These are phyloP conservation scores for Crypturellus tataupa DNA, from an alignment of 2,797 vertebrate species.

Conservation along the genomic window DNA sequence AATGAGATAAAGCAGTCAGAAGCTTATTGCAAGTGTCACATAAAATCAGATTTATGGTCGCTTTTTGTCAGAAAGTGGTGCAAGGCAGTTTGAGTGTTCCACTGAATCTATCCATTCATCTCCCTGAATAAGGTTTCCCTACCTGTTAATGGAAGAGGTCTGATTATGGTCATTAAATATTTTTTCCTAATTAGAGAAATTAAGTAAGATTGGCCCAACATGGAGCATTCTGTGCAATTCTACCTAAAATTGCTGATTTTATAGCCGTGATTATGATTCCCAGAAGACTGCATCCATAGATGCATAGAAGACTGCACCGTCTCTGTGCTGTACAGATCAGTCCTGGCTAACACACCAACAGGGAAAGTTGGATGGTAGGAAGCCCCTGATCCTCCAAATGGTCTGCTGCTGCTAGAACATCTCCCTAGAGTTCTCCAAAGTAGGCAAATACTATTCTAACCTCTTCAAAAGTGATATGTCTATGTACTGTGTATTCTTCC, in stretches of 20 bases:
- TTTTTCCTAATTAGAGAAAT: not conserved
- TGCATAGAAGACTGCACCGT: no score
- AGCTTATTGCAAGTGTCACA: slow-evolving; percentile 37
- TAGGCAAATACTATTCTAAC: slow-evolving; percentile 2
- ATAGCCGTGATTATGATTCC: not conserved
- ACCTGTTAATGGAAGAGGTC: not conserved
- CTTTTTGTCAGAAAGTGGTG: slow-evolving; percentile 44
- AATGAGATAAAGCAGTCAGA: slow-evolving; percentile 62
- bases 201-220: not conserved
- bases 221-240: not conserved
- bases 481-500: not conserved
- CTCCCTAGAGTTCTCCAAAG: not conserved
- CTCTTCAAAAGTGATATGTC: not conserved
- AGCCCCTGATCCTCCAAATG: not conserved
- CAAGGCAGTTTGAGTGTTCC: slow-evolving; percentile 8
- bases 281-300: not conserved
- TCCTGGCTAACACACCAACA: not conserved
- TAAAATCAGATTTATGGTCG: slow-evolving; percentile 62
- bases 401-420: not conserved
- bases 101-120: slow-evolving; percentile 31
- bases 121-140: slow-evolving; percentile 4
- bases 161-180: not conserved
- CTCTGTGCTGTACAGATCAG: not conserved
- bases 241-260: not conserved
- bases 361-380: not conserved